phyloP scores from a whole-genome alignment of 2,888 invertebrate genomes.

The Biston stratarius region DNA sequence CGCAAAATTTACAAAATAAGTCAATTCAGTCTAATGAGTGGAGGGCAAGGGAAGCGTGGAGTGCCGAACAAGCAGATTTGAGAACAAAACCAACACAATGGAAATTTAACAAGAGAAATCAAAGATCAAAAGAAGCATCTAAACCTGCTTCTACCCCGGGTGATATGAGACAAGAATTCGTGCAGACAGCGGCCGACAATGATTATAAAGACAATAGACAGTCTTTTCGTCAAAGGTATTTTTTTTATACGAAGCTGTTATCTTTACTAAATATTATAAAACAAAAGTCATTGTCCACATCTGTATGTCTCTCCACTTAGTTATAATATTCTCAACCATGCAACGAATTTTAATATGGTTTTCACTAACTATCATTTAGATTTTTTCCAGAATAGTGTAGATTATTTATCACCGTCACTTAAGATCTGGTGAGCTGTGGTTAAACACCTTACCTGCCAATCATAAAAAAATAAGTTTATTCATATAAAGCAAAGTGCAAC shows the following conservation, averaged over 20 bases:
- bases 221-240: conserved; percentile 76
- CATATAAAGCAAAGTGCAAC: no score
- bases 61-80: conserved; percentile 90
- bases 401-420: no score
- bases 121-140: conserved; percentile 81
- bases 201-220: conserved; percentile 79
- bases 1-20: conserved; percentile 90
- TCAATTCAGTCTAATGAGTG: conserved; percentile 92
- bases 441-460: no score
- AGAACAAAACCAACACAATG: conserved; percentile 90
- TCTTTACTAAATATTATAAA: no score
- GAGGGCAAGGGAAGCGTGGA: conserved; percentile 95
- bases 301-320: no score
- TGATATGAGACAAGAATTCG: conserved; percentile 80
- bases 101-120: conserved; percentile 90
- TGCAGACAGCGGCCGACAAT: conserved; percentile 78
- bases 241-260: background rate
- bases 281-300: no score
- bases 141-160: conserved; percentile 81
- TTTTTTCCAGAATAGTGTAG: no score
- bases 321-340: no score
- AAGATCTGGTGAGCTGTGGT: no score
- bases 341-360: no score
- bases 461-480: no score
- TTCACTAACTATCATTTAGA: no score